Evolutionary conservation across 2,113 vertebrate species (phyloP).

Genomic region (Megaptera novaeangliae): DNA sequence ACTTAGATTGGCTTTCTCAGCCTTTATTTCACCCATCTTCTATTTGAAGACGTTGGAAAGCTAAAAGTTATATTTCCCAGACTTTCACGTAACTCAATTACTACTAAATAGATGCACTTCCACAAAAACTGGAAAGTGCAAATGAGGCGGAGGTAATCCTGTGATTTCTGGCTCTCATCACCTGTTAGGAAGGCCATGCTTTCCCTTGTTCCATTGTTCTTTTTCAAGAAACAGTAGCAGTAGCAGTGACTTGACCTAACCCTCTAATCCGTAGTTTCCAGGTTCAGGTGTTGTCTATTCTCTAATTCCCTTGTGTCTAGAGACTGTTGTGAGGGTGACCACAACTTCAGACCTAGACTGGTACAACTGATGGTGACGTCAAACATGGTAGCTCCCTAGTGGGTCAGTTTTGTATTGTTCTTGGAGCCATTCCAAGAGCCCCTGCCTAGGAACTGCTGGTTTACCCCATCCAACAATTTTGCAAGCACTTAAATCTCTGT

Average conservation of each 20-base stretch:
- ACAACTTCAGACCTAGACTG: neutral
- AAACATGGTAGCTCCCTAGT: too few species aligned
- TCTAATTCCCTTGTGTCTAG: neutral
- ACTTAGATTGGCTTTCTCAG: neutral
- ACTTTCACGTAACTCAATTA: neutral
- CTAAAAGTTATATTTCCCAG: neutral
- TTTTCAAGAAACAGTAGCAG: neutral
- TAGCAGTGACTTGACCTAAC: neutral
- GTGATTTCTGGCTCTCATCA: neutral
- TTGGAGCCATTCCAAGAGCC: neutral
- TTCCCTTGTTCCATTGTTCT: neutral
- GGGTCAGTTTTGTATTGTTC: neutral
- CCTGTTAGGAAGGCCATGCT: neutral
- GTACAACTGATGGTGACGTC: neutral
- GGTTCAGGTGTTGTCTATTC: neutral
- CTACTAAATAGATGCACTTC: neutral
- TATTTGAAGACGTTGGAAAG: neutral
- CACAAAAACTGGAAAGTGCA: neutral
- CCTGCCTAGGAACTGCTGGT: neutral
- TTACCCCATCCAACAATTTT: neutral
- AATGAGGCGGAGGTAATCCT: neutral
- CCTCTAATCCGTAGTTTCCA: neutral
- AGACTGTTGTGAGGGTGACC: neutral
- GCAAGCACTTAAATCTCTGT: neutral
- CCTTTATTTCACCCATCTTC: neutral